Conservation (phyloP, 2,888 invertebrate species). For the Sminthurinus aureus region DNA sequence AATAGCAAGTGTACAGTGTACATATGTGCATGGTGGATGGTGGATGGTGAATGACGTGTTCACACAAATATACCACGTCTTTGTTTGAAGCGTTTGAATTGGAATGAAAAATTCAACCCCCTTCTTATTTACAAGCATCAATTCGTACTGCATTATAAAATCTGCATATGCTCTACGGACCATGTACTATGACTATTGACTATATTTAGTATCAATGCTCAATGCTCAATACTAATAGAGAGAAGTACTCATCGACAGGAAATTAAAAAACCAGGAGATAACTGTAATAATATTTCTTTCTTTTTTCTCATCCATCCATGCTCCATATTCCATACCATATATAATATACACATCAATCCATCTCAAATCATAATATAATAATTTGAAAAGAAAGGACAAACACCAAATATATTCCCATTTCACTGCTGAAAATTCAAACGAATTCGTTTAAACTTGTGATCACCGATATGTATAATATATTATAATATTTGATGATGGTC, state of each 20-base stretch:
- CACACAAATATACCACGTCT: neutral
- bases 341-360: neutral
- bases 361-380: too few relatives aligned
- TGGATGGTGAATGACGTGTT: neutral
- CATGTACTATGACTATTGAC: too few relatives aligned
- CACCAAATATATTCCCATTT: too few relatives aligned
- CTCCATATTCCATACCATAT: neutral
- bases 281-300: neutral
- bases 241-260: conserved; percentile 13
- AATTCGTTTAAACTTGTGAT: neutral
- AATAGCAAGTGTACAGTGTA: too few relatives aligned
- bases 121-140: too few relatives aligned
- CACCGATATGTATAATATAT: neutral
- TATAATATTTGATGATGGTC: too few relatives aligned
- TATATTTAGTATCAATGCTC: too few relatives aligned
- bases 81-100: neutral
- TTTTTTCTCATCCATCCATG: neutral
- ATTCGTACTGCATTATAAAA: neutral
- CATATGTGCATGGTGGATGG: neutral
- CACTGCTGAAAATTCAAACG: too few relatives aligned
- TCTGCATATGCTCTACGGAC: too few relatives aligned
- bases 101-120: too few relatives aligned
- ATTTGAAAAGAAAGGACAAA: too few relatives aligned
- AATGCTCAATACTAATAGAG: too few relatives aligned
- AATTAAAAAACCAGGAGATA: conserved; percentile 21